Evolutionary conservation across 2,888 invertebrate species (phyloP).

Genomic region (Acronicta aceris): DNA sequence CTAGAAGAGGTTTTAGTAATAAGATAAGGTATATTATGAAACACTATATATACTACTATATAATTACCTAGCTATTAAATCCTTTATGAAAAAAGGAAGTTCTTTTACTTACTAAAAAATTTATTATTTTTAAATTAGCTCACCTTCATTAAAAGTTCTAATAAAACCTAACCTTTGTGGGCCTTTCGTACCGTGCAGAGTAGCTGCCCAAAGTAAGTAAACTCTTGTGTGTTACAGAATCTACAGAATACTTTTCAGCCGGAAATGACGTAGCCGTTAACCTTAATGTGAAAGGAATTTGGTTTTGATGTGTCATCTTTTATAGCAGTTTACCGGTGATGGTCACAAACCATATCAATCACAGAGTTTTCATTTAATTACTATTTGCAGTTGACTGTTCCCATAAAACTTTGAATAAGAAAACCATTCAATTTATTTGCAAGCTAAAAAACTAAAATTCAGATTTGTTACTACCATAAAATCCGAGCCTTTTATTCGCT

Average conservation of each 20-base stretch:
- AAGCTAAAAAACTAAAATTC: constrained; percentile 16
- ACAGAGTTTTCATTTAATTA: not conserved
- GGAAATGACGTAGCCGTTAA: not conserved
- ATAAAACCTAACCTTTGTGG: not conserved
- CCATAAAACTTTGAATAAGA: not conserved
- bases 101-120: no score
- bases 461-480: constrained; percentile 18
- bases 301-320: not conserved
- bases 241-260: not conserved
- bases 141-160: not conserved
- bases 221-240: not conserved
- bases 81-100: no score
- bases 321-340: not conserved
- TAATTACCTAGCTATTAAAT: no score
- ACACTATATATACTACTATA: no score
- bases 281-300: not conserved
- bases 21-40: no score
- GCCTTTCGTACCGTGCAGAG: not conserved
- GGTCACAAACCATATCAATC: no score
- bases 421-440: constrained; percentile 21
- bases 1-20: no score
- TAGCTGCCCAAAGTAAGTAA: not conserved
- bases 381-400: not conserved
- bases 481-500: constrained; percentile 22
- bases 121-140: not conserved